Evolutionary conservation across 2,888 invertebrate genomes (phyloP).

Genomic region (Andrena marginata): DNA sequence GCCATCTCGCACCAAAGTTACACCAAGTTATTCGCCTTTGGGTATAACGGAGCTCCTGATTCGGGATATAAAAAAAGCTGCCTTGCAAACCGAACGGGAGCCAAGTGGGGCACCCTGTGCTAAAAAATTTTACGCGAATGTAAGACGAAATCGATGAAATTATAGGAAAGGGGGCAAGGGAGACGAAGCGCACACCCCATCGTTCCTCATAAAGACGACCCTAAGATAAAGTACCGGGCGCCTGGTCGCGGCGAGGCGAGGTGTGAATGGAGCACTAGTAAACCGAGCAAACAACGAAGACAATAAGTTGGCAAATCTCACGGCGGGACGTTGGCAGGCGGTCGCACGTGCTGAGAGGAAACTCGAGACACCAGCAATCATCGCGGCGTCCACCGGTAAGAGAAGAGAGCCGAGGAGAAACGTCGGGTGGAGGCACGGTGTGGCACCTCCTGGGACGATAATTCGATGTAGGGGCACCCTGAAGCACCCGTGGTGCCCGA

Average conservation of each 20-base stretch:
- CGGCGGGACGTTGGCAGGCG: conserved; percentile 57
- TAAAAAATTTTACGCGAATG: too few species aligned
- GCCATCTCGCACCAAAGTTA: background rate
- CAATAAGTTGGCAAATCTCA: conserved; percentile 60
- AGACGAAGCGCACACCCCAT: background rate
- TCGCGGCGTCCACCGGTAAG: conserved; percentile 63
- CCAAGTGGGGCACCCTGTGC: too few species aligned
- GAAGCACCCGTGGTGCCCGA: conserved; percentile 76
- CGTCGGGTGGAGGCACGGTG: conserved; percentile 4
- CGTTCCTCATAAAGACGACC: background rate
- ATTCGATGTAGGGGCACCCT: conserved; percentile 82
- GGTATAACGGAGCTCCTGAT: background rate
- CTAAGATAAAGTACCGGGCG: background rate
- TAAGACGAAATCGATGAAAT: background rate
- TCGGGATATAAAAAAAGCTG: background rate
- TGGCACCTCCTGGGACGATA: conserved; percentile 83
- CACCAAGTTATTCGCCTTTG: background rate
- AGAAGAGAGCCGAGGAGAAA: conserved; percentile 20
- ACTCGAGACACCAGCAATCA: conserved; percentile 83
- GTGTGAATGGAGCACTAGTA: conserved; percentile 61
- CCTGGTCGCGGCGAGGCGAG: background rate
- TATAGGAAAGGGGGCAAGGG: too few species aligned
- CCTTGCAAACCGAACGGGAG: too few species aligned
- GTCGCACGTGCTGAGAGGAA: conserved; percentile 81
- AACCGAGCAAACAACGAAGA: conserved; percentile 77